phyloP scores from a whole-genome alignment of 2,888 invertebrate species.

The Cotesia congregata region DNA sequence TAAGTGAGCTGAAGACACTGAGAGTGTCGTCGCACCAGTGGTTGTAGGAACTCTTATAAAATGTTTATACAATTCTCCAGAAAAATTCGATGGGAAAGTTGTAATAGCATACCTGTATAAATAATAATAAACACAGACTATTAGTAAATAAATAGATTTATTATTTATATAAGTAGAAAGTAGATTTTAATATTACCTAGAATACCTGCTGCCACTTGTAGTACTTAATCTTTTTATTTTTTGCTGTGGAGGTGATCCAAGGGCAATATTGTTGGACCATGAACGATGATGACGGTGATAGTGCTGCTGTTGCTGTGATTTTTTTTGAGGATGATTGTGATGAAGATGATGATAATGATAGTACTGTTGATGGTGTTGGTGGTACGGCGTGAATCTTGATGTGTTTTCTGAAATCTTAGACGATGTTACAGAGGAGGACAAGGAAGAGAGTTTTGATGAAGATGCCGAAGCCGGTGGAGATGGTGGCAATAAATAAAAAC shows the following conservation, averaged over 20 bases:
- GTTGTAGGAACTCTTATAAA: constrained; percentile 64
- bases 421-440: constrained; percentile 74
- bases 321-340: not conserved
- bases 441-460: constrained; percentile 71
- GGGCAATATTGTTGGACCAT: not conserved
- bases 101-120: constrained; percentile 66
- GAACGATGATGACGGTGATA: not conserved
- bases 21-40: not conserved
- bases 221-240: constrained; percentile 82
- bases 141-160: constrained; percentile 8
- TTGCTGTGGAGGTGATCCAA: not conserved
- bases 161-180: not conserved
- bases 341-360: not conserved
- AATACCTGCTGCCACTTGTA: constrained; percentile 54
- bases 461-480: constrained; percentile 63
- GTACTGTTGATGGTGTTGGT: not conserved
- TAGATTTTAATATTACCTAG: constrained; percentile 56
- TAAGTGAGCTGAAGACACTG: not conserved
- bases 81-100: constrained; percentile 73
- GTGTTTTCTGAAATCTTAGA: not conserved
- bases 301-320: not conserved
- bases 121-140: constrained; percentile 14
- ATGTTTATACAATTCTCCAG: constrained; percentile 73
- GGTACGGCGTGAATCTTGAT: not conserved
- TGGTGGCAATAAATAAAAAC: constrained; percentile 68